Evolutionary conservation across 1,140 invertebrate genomes (phyloP).

Genomic region (Parapsyche elsis): DNA sequence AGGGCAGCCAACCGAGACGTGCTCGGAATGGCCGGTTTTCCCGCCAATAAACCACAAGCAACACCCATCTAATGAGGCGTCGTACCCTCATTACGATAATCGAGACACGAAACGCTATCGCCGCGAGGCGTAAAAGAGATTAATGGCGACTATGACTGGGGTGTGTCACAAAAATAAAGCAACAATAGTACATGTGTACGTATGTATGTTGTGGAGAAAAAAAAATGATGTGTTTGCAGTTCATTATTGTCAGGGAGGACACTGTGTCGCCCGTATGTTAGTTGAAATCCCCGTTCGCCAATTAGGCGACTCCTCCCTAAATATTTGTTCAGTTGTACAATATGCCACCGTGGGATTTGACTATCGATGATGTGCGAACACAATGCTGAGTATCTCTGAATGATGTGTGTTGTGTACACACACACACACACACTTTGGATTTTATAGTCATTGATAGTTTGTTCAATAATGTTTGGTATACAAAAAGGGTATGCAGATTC

Average conservation of each 20-base stretch:
- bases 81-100: slow-evolving; percentile 1
- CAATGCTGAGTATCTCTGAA: no score
- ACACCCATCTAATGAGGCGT: neutral
- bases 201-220: no score
- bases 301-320: slow-evolving; percentile 11
- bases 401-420: no score
- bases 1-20: neutral
- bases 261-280: no score
- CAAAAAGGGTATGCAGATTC: no score
- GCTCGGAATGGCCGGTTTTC: neutral
- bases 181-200: no score
- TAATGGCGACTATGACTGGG: neutral
- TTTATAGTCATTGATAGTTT: no score
- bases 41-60: neutral
- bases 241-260: no score
- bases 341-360: slow-evolving; percentile 17
- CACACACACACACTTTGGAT: no score
- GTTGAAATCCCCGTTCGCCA: slow-evolving; percentile 5
- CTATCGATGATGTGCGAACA: no score
- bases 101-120: neutral
- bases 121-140: neutral
- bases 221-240: no score
- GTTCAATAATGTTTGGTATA: no score
- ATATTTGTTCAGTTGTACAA: slow-evolving; percentile 29
- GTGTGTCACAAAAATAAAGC: neutral